Percentiles rank a stretch among this genome's conserved stretches.
These are phyloP conservation scores for Procambarus clarkii DNA, from an alignment of 1,140 invertebrate genomes.

Conservation along the genomic window DNA sequence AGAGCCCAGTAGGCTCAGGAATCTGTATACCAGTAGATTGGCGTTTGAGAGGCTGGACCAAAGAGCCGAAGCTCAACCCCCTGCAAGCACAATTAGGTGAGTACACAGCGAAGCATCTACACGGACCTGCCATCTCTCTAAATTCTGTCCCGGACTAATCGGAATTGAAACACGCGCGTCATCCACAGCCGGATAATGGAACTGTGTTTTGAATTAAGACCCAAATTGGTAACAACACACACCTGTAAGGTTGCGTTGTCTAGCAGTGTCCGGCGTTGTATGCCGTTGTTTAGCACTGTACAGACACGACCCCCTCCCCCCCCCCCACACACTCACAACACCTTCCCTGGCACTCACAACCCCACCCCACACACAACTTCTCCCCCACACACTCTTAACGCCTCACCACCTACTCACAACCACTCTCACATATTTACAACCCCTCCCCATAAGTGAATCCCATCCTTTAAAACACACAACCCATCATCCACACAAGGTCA, in stretches of 20 bases:
- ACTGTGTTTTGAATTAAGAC: constrained; percentile 32
- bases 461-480: background rate
- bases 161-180: constrained; percentile 23
- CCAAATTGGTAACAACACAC: constrained; percentile 26
- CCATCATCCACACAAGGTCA: background rate
- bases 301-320: too few relatives aligned
- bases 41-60: too few relatives aligned
- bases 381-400: background rate
- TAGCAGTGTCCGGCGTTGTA: background rate
- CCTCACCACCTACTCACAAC: too few relatives aligned
- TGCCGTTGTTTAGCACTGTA: background rate
- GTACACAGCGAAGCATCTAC: too few relatives aligned
- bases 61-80: too few relatives aligned
- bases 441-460: too few relatives aligned
- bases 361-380: background rate
- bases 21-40: too few relatives aligned
- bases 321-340: too few relatives aligned
- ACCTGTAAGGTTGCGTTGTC: background rate
- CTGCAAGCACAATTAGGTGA: too few relatives aligned
- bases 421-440: too few relatives aligned
- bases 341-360: background rate
- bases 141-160: background rate
- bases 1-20: too few relatives aligned
- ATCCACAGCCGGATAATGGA: background rate
- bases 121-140: too few relatives aligned